A percentile compares a stretch with the other conserved stretches of the same genome.
Conservation (phyloP, 1,140 invertebrate species). For the Phocides pigmalion region DNA sequence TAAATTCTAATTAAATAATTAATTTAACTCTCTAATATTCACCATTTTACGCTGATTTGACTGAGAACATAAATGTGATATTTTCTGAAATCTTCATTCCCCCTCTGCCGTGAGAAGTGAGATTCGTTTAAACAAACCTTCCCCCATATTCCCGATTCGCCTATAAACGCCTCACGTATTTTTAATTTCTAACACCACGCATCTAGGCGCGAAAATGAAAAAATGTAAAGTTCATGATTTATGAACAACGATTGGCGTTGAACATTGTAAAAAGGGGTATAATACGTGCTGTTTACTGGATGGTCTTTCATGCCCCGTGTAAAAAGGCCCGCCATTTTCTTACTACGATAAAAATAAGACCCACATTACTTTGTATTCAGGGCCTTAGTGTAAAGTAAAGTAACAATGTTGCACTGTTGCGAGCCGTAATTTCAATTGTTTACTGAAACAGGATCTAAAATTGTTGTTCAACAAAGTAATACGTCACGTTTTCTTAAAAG, state of each 20-base stretch:
- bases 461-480: background rate
- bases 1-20: too few species aligned
- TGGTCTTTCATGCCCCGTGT: background rate
- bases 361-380: background rate
- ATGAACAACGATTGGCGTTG: background rate
- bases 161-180: too few species aligned
- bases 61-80: too few species aligned
- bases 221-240: constrained; percentile 1
- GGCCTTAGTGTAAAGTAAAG: background rate
- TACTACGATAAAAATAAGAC: background rate
- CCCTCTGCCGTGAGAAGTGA: too few species aligned
- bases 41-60: too few species aligned
- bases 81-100: too few species aligned
- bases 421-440: background rate
- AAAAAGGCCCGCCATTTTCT: background rate
- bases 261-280: background rate
- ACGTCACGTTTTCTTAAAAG: background rate
- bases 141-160: too few species aligned
- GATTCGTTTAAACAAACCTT: too few species aligned
- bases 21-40: too few species aligned
- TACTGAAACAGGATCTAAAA: constrained; percentile 1
- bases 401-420: background rate
- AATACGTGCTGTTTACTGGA: background rate
- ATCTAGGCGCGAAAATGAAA: background rate
- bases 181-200: too few species aligned